Percentiles rank a stretch among this genome's conserved stretches.
These are phyloP conservation scores for Microchirus variegatus DNA, from an alignment of 2,797 vertebrate species.

Conservation along the genomic window DNA sequence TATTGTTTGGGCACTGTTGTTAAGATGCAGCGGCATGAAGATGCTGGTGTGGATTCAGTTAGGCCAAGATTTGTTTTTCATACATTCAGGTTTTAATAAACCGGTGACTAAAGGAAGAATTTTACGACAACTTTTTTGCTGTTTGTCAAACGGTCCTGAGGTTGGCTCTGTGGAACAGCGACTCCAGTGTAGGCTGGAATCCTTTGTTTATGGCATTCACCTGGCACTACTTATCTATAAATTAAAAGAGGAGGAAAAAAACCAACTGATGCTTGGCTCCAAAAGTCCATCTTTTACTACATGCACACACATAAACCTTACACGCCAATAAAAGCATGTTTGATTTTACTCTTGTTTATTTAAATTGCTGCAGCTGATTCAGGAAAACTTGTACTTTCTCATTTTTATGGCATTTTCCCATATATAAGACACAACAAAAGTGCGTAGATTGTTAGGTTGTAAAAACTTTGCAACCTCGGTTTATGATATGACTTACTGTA, in stretches of 20 bases:
- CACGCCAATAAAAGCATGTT: not conserved
- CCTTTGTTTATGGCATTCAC: not conserved
- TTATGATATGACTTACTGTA: not conserved
- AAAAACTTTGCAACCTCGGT: not conserved
- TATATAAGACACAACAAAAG: conserved; percentile 5
- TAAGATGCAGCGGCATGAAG: no score
- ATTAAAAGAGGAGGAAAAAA: not conserved
- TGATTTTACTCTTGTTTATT: not conserved
- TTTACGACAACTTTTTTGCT: no score
- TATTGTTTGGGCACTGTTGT: no score
- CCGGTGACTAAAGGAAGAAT: no score
- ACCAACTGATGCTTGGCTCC: not conserved
- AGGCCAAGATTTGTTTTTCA: no score
- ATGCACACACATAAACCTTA: not conserved
- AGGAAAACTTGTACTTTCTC: not conserved
- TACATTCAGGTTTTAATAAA: no score
- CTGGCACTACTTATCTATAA: not conserved
- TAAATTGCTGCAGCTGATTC: not conserved
- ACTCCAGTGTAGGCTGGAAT: not conserved
- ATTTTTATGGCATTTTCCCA: conserved; percentile 16
- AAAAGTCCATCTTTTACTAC: not conserved
- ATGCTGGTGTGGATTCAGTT: no score
- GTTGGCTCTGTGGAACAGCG: no score
- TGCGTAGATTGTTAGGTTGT: conserved; percentile 1
- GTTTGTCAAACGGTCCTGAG: no score